A percentile compares a stretch with the other conserved stretches of the same genome.
Evolutionary conservation across 2,888 invertebrate species (phyloP).

Genomic region (Lithodes maja): DNA sequence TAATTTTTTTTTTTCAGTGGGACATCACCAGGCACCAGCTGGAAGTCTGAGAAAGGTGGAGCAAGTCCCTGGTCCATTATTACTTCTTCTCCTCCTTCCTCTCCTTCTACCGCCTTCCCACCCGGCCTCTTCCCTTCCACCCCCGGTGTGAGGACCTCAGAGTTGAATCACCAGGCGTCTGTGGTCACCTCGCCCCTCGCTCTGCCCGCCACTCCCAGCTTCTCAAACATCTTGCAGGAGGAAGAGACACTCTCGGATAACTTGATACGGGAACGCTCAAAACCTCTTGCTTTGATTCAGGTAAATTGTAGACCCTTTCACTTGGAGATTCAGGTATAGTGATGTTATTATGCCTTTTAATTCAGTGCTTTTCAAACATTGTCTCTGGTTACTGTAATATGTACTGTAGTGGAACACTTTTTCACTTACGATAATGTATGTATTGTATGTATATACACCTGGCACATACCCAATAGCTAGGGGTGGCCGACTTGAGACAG

Average conservation of each 20-base stretch:
- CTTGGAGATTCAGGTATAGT: too few relatives aligned
- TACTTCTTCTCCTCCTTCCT: slow-evolving; percentile 21
- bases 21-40: not conserved
- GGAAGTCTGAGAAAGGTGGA: slow-evolving; percentile 4
- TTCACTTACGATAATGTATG: too few relatives aligned
- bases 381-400: too few relatives aligned
- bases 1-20: not conserved
- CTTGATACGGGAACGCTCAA: slow-evolving; percentile 39
- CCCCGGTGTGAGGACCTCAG: not conserved
- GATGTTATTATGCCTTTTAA: too few relatives aligned
- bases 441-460: too few relatives aligned
- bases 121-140: not conserved
- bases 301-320: too few relatives aligned
- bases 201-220: slow-evolving; percentile 27
- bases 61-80: too few relatives aligned
- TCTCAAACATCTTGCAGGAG: slow-evolving; percentile 38
- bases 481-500: too few relatives aligned
- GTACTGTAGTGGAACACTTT: too few relatives aligned
- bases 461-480: too few relatives aligned
- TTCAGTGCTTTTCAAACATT: too few relatives aligned
- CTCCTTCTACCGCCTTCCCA: slow-evolving; percentile 18
- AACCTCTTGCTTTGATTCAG: slow-evolving; percentile 50
- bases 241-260: slow-evolving; percentile 50
- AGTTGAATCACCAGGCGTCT: not conserved
- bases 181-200: not conserved